Percentiles rank a stretch among this genome's conserved stretches.
phyloP scores from a whole-genome alignment of 2,113 vertebrate species.

The Epinephelus lanceolatus region DNA sequence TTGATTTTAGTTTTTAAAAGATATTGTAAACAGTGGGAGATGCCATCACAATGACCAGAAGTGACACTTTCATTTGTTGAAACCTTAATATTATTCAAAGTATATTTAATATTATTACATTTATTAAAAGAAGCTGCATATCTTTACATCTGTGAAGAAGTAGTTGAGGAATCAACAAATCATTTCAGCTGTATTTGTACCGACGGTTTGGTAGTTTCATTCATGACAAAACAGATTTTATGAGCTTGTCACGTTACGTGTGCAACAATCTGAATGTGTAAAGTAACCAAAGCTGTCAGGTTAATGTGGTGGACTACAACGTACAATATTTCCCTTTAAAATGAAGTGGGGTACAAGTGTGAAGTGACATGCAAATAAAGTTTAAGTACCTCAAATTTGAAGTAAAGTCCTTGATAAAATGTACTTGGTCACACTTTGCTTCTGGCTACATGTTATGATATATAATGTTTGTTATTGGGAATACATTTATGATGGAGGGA shows the following conservation, averaged over 20 bases:
- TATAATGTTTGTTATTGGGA: no score
- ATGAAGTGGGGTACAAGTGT: background rate
- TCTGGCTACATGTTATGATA: no score
- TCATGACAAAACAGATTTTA: background rate
- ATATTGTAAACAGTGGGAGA: background rate
- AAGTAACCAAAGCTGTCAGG: background rate
- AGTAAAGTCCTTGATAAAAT: background rate
- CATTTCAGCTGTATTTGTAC: no score
- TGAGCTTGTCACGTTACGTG: background rate
- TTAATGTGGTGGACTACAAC: background rate
- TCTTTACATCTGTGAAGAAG: background rate
- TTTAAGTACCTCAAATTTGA: background rate
- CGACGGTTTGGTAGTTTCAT: background rate
- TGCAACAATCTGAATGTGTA: background rate
- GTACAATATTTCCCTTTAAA: background rate
- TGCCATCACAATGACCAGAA: background rate
- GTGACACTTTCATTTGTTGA: no score
- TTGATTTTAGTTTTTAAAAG: background rate
- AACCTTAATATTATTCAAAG: no score
- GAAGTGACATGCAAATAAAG: background rate
- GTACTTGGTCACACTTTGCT: no score
- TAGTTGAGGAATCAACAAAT: background rate
- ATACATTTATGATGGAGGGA: background rate
- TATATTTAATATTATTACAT: no score
- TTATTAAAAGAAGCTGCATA: no score